phyloP scores from a whole-genome alignment of 2,888 invertebrate species.

The Leucoma salicis region DNA sequence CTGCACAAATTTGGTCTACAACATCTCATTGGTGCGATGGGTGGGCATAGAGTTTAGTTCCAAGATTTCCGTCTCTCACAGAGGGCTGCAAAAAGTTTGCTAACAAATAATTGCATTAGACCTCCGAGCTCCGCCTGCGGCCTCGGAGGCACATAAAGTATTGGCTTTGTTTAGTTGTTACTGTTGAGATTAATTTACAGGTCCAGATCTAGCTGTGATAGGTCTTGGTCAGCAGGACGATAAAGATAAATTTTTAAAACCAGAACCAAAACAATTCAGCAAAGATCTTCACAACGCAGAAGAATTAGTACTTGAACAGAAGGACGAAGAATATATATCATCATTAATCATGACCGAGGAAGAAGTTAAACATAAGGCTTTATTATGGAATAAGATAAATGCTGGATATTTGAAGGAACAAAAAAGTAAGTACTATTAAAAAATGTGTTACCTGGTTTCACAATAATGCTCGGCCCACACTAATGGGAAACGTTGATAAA shows the following conservation, averaged over 20 bases:
- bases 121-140: too few species aligned
- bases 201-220: constrained; percentile 90
- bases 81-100: too few species aligned
- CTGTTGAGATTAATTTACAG: constrained; percentile 47
- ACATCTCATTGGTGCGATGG: too few species aligned
- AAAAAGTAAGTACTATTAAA: constrained; percentile 85
- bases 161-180: background rate
- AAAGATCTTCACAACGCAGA: constrained; percentile 58
- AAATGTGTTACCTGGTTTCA: too few species aligned
- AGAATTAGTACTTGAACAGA: constrained; percentile 86
- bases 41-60: too few species aligned
- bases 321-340: constrained; percentile 95
- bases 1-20: too few species aligned
- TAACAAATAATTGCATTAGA: too few species aligned
- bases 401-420: constrained; percentile 92
- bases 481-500: too few species aligned
- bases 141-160: too few species aligned
- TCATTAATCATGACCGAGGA: constrained; percentile 88
- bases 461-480: too few species aligned
- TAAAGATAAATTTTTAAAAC: constrained; percentile 61
- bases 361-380: constrained; percentile 91
- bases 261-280: constrained; percentile 54
- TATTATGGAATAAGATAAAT: constrained; percentile 94
- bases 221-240: constrained; percentile 82
- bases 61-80: too few species aligned